Evolutionary conservation across 30 jellyfish, hydroid and myxozoan genomes (phyloP), one percentile per base, ranked within the genome.

Genomic region (Thelohanellus kitauei): DNA sequence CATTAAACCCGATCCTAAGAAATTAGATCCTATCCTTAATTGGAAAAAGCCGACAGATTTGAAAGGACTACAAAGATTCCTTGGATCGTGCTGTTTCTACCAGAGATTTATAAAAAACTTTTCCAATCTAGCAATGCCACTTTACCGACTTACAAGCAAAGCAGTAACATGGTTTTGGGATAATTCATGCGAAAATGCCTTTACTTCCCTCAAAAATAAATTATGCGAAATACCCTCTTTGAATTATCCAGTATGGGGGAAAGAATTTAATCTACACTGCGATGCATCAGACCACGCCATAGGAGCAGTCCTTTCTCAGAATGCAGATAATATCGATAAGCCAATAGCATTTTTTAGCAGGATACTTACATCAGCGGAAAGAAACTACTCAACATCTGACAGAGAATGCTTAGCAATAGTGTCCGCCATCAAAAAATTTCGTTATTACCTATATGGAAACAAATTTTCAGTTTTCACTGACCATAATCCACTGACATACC

Each of bases 281-380:
- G 83, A 57, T 27, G 83, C 67, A 11, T 15, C 45, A 18, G 37
- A 39, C 30, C 20, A 14, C 14, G 83, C 58, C 10, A 14, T 57
- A 10, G 83, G 83, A 11, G 60, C 49, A 12, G 60, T 57, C 0
- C 67, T 57, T 14, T 35, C 67, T 4, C 83, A 57, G 41, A 32
- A 22, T 3, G 33, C 22, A 21, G 17, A 33, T 16, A 48, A 43
- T 6, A 34, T 0, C 1, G 61, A 58, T 37, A 18, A 23, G 5
- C 64, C 40, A 11, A 23, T 55, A 22, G 56, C 75, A 1, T 55
- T 45, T 46, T 62, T 64, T 8, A 46, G 75, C 32, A 44, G 58
- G 21, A 32, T 50, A 16, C 39, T 58, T 21, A 54, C 37, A 13
- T 31, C 2, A 1, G 51, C 47, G 18, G 67, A 57, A 9, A n/a